Evolutionary conservation across 2,113 vertebrate species (phyloP).

Genomic region (Trematocara stigmaticum): DNA sequence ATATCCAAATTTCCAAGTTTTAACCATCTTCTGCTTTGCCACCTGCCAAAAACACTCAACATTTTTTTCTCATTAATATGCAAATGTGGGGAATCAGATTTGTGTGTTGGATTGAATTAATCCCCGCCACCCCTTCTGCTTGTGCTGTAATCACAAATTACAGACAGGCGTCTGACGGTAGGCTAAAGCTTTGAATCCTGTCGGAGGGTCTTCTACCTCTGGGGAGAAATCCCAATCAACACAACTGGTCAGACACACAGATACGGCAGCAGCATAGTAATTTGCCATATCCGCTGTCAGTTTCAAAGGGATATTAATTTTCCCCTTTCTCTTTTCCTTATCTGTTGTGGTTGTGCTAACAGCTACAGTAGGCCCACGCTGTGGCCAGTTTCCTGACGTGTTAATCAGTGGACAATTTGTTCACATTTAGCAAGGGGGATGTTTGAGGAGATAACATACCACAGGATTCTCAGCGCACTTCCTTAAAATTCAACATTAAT

Average conservation of each 20-base stretch:
- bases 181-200: slow-evolving; percentile 59
- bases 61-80: slow-evolving; percentile 77
- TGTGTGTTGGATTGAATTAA: slow-evolving; percentile 74
- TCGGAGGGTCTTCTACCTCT: slow-evolving; percentile 59
- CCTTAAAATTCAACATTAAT: slow-evolving; percentile 22
- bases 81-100: slow-evolving; percentile 76
- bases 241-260: slow-evolving; percentile 51
- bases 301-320: slow-evolving; percentile 64
- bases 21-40: slow-evolving; percentile 54
- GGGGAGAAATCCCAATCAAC: slow-evolving; percentile 69
- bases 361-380: slow-evolving; percentile 15
- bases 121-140: slow-evolving; percentile 65
- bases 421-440: slow-evolving; percentile 45
- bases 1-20: slow-evolving; percentile 62
- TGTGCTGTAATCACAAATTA: slow-evolving; percentile 76
- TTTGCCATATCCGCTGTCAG: slow-evolving; percentile 35
- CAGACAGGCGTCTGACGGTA: slow-evolving; percentile 66
- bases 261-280: slow-evolving; percentile 54
- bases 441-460: slow-evolving; percentile 43
- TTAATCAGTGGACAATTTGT: slow-evolving; percentile 62
- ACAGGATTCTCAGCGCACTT: background rate
- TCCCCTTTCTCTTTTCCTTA: slow-evolving; percentile 33
- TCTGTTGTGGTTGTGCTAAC: background rate
- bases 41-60: slow-evolving; percentile 66
- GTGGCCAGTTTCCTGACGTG: slow-evolving; percentile 36